These are phyloP conservation scores for Petrocephalus microphthalmus DNA, from an alignment of 2,113 vertebrate genomes.

Conservation along the genomic window DNA sequence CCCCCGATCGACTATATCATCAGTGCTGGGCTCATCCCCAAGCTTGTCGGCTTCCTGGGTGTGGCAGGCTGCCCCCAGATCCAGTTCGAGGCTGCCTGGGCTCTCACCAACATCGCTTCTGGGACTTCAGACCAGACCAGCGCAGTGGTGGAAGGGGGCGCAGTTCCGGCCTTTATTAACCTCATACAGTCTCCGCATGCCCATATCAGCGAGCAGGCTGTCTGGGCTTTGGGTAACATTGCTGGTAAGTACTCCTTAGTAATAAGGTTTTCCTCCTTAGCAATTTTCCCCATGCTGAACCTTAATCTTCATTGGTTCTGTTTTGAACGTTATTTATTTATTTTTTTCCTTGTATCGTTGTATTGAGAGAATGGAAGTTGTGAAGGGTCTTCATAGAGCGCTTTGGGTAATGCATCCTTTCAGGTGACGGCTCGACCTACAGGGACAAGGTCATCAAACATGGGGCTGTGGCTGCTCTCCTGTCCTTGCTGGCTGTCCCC, in stretches of 20 bases:
- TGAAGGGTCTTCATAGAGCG: neutral
- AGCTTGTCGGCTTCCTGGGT: constrained; percentile 73
- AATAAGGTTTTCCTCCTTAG: neutral
- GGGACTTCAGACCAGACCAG: constrained; percentile 80
- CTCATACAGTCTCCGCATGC: constrained; percentile 73
- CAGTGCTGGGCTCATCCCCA: constrained; percentile 73
- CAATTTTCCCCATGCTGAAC: no score
- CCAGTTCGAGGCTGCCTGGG: constrained; percentile 92
- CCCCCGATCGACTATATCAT: constrained; percentile 83
- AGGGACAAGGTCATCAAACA: constrained; percentile 86
- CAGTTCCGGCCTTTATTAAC: constrained; percentile 76
- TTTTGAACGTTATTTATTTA: no score
- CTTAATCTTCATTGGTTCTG: neutral
- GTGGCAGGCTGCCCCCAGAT: constrained; percentile 75
- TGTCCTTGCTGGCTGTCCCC: constrained; percentile 69
- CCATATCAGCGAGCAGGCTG: constrained; percentile 85
- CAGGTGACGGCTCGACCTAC: constrained; percentile 80
- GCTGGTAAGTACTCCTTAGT: constrained; percentile 65
- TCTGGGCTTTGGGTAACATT: constrained; percentile 89
- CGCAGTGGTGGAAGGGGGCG: constrained; percentile 80
- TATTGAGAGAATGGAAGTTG: neutral
- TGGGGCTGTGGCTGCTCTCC: constrained; percentile 70
- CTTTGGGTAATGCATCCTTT: neutral
- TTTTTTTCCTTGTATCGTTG: neutral
- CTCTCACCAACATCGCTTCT: constrained; percentile 87